Conservation (phyloP, 1,140 invertebrate species). For the Hylaeus anthracinus region DNA sequence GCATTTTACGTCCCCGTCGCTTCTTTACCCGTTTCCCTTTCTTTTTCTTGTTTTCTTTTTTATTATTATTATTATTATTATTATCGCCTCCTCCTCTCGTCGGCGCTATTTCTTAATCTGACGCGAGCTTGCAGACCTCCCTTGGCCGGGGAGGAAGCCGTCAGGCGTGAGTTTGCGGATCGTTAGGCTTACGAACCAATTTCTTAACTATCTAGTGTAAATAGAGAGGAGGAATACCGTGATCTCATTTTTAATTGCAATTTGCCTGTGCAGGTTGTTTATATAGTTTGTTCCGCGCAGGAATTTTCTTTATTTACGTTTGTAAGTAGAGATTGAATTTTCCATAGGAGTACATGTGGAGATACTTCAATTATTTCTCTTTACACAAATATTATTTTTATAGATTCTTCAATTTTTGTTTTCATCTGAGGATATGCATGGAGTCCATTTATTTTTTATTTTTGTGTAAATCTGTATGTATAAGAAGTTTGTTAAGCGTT, state of each 20-base stretch:
- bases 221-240: too few relatives aligned
- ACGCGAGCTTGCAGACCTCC: neutral
- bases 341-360: too few relatives aligned
- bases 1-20: constrained; percentile 28
- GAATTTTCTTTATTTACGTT: too few relatives aligned
- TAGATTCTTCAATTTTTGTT: too few relatives aligned
- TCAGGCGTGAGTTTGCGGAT: neutral
- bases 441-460: too few relatives aligned
- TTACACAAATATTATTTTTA: too few relatives aligned
- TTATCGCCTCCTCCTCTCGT: neutral
- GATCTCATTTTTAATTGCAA: neutral
- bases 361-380: too few relatives aligned
- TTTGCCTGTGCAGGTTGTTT: neutral
- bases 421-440: too few relatives aligned
- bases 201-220: neutral
- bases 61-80: neutral
- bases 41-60: constrained; percentile 21
- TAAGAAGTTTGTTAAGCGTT: too few relatives aligned
- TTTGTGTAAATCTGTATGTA: too few relatives aligned
- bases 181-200: neutral
- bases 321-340: too few relatives aligned
- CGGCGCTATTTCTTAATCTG: constrained; percentile 13
- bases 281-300: too few relatives aligned
- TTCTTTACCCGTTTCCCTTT: neutral
- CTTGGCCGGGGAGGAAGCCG: neutral